Evolutionary conservation across 2,797 vertebrate genomes (phyloP), one percentile per base, ranked within the genome.

Genomic region (Florisuga fusca): DNA sequence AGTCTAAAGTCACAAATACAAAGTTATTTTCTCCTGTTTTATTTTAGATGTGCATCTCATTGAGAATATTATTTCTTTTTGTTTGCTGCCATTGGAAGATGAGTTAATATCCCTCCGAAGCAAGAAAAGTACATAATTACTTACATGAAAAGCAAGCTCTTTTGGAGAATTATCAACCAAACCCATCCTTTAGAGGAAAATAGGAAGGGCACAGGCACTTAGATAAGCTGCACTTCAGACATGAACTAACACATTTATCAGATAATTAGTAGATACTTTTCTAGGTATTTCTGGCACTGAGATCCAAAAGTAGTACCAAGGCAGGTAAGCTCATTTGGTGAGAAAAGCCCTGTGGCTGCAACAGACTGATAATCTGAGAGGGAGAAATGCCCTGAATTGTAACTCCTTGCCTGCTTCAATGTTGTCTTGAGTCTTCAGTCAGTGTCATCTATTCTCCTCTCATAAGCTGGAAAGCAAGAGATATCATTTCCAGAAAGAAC

Each of bases 261-360:
- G 98, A 98, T 99, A 98, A 99, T 99, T 99, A 99, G 98, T 95
- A 97, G 98, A 99, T 98, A 94, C 97, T 98, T 98, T 98, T 97
- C 95, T 97, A 98, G 98, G 98, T 98, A 98, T 98, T 98, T 98
- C 97, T 99, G 98, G 98, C 98, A 97, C 94, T 87, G 95, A 96
- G 91, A 93, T 96, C 92, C 96, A 98, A 98, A 98, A 97, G 76
- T 94, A 91, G 87, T 94, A 95, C 97, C 97, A 98, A 98, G 96
- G 97, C 97, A 98, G 97, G 97, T 98, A 98, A 97, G 97, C 96
- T 96, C 96, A 96, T 96, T 94, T 95, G 96, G 81, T 80, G 89
- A 96, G 95, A 97, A 96, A 94, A 91, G 95, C 97, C 97, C 97
- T 69, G 73, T 97, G 97, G 97, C 96, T 95, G 89, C 92, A 95